Evolutionary conservation across 2,797 vertebrate species (phyloP), one percentile per base, ranked within the genome.

Genomic region (Gadopsis marmoratus): DNA sequence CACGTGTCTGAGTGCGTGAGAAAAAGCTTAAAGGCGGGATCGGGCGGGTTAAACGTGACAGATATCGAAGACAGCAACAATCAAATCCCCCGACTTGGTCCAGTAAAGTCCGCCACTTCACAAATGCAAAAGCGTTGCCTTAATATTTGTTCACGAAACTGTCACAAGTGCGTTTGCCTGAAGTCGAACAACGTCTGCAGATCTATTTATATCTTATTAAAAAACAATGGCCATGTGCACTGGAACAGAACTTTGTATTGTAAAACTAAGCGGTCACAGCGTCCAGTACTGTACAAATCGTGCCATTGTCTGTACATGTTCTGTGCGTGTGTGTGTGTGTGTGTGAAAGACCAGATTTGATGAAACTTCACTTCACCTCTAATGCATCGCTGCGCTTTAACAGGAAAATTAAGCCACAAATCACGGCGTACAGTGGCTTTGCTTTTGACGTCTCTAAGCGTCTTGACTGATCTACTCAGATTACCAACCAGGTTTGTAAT

Each of bases 181-280:
- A 43, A 78, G 68, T 55, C 66, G 14, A 50, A 60, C 60, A 54
- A 10, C 4, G 6, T 65, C 66, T 55, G 50, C 26, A 29, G 14
- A 53, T 70, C 79, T 84, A 78, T 84, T 84, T 74, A 65, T 84
- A 78, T 55, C 63, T 78, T 11, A 66, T 71, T 76, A 71, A 43
- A 74, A 39, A 74, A 67, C 23, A 58, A 17, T 55, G 68, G 71
- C 56, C 43, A 4, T 2, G 12, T 45, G 14, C 35, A 67, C 62
- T 45, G 39, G 35, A 78, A 84, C 71, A 74, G 62, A 79, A 73
- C 35, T 19, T 21, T 60, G 56, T 50, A 39, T 81, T 81, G 23
- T 50, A 37, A 50, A 78, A 48, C 0, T 3, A 10, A 76, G 14
- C n/a, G 11, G 56, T 60, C 60, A 70, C 1, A 4, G 29, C 41